Evolutionary conservation across 2,888 invertebrate genomes (phyloP), one percentile per base, ranked within the genome.

Genomic region (Colletes collaris): DNA sequence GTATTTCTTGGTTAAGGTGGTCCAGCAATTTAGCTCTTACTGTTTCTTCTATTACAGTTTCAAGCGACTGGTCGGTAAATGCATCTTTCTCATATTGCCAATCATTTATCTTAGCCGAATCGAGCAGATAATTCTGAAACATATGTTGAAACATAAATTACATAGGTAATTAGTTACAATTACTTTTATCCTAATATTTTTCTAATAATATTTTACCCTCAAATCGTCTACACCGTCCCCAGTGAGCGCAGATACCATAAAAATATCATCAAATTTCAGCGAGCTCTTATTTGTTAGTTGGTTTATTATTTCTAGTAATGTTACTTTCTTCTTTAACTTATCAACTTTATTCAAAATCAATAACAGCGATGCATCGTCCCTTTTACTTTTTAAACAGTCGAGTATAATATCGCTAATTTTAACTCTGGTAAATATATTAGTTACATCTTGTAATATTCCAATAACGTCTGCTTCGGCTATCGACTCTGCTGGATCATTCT

Each of bases 271-370:
- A 93, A 99, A 99, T 84, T 96, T 92, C n/a, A 95, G 94, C 96
- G 97, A 97, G 0, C 27, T 27, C 2, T 90, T 88, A 6, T 95
- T 95, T 5, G 97, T 97, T 64, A 99, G 92, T 56, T 94, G 94
- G 58, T 94, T 94, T 0, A 96, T 96, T 13, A 97, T 88, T 58
- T 96, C 95, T 56, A 99, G 93, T n/a, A 99, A 92, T 74, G 86
- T 13, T 0, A 62, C 16, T 95, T 95, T 86, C 94, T 94, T 92
- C 96, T 97, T 35, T 94, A 96, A 92, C 95, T 96, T 89, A 90
- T 93, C 93, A 91, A 97, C 96, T 95, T 99, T 99, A 93, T 99
- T 99, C 19, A 99, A 93, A 73, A 99, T 95, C 19, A 99, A 94
- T 89, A 99, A 95, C 86, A 95, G 95, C 0, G 96, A 95, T 75